Evolutionary conservation across 2,888 invertebrate species (phyloP), one percentile per base, ranked within the genome.

Genomic region (Protonemura montana): DNA sequence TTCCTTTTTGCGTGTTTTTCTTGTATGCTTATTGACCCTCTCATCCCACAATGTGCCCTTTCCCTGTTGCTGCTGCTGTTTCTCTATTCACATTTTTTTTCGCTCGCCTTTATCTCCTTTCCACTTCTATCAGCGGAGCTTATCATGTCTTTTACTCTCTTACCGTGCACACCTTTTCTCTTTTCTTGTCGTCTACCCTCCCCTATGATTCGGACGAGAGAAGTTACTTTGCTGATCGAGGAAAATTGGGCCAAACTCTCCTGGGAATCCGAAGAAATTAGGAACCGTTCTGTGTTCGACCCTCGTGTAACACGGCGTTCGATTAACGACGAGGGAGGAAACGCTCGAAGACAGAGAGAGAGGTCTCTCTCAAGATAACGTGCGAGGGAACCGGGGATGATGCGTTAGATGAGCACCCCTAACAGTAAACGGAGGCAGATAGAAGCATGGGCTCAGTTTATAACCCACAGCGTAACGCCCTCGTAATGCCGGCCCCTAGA

Each of bases 221-320:
- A 41, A 83, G 82, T 83, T 83, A 78, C 41, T 83, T 83, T 41
- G 82, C 26, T 83, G 82, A 83, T 83, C 82, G 82, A 41, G 82
- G 35, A 83, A 78, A 83, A 42, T 83, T 35, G 82, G 82, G 26
- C 82, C 26, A 41, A 30, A 13, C 42, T 42, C 42, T 41, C 82
- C n/a, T 0, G 82, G 41, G 42, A 25, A 42, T 3, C 82, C 26
- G 42, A 83, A 83, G 82, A 83, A 83, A 83, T 83, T 83, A 83
- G 82, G 82, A 83, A 41, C 82, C 82, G 82, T 83, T 83, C 82
- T 83, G 42, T 83, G 82, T 83, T 83, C 30, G 82, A 35, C 82
- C 35, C 7, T 1, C 76, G 16, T n/a, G 82, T 41, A 83, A 83
- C 82, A 83, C 42, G 35, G 82, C 35, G 82, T 83, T 83, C 82